Conservation (phyloP, 2,113 vertebrate genomes). For the Ceyx margarethae region DNA sequence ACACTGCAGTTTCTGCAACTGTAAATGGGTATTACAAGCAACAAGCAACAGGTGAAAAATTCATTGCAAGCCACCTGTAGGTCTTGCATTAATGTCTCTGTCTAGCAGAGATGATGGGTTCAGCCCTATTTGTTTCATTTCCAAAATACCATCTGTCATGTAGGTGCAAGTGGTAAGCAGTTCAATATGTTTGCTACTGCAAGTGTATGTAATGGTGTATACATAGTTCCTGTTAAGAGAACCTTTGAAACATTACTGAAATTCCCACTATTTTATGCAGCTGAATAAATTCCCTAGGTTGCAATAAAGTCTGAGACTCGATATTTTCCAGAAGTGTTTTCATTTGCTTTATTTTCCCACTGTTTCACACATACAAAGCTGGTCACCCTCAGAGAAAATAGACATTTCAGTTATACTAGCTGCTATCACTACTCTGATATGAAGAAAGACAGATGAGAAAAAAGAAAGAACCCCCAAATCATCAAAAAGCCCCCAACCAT, state of each 20-base stretch:
- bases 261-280: neutral
- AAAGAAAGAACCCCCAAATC: neutral
- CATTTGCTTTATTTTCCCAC: neutral
- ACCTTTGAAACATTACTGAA: neutral
- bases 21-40: fast-evolving
- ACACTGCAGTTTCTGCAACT: neutral
- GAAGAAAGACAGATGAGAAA: neutral
- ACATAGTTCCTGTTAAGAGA: neutral
- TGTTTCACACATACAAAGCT: neutral
- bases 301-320: neutral
- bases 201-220: neutral
- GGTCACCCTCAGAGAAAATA: neutral
- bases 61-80: neutral
- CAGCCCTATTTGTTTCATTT: neutral
- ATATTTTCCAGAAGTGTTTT: neutral
- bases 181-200: neutral
- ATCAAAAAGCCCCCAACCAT: neutral
- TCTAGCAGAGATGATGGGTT: neutral
- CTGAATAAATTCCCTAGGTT: neutral
- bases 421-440: neutral
- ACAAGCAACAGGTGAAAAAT: neutral
- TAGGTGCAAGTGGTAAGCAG: neutral
- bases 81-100: neutral
- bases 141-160: neutral
- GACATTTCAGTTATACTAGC: neutral